Conservation (phyloP, 2,113 vertebrate genomes). For the Elaphurus davidianus region DNA sequence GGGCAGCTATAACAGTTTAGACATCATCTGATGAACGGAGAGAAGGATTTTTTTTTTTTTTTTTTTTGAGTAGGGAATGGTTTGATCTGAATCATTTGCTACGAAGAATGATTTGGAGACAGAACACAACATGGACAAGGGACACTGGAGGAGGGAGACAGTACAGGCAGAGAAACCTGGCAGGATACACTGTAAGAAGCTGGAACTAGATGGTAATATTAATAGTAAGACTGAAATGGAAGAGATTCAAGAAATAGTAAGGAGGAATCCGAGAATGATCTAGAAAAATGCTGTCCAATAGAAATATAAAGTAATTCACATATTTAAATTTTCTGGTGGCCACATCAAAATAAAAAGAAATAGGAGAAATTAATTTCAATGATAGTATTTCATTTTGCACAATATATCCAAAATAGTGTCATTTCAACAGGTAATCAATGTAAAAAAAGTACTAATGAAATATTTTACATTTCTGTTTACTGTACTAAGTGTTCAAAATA, state of each 20-base stretch:
- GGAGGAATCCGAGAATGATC: neutral
- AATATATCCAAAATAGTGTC: neutral
- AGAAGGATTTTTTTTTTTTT: neutral
- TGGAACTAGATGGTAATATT: neutral
- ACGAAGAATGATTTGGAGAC: neutral
- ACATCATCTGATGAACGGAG: neutral
- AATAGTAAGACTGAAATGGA: neutral
- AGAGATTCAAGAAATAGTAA: neutral
- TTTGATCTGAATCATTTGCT: slow-evolving; percentile 6
- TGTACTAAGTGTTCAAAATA: neutral
- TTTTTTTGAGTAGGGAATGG: neutral
- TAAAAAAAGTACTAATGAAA: neutral
- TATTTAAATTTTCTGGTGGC: neutral
- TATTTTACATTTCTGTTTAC: neutral
- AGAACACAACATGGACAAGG: neutral
- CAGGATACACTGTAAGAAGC: neutral
- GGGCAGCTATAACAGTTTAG: neutral
- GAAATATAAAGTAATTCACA: neutral
- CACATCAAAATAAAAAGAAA: neutral
- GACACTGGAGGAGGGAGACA: neutral
- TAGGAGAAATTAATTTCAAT: neutral
- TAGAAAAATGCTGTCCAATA: neutral
- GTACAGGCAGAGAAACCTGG: neutral
- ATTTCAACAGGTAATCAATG: neutral
- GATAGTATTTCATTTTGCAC: neutral